Percentiles rank a stretch among this genome's conserved stretches.
These are phyloP conservation scores for Leistus spinibarbis DNA, from an alignment of 2,888 invertebrate species.

Conservation along the genomic window DNA sequence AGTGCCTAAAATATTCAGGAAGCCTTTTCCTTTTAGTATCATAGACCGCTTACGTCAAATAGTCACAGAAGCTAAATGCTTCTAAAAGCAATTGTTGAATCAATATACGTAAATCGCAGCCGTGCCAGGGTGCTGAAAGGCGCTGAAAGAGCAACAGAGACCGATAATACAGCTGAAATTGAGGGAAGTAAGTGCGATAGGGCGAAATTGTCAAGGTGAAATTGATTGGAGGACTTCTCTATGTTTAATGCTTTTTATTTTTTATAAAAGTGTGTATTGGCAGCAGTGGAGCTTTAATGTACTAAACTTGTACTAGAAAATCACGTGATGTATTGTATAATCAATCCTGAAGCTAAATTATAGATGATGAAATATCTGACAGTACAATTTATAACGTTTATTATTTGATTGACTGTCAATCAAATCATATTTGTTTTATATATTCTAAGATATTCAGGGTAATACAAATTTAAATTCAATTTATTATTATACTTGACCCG, in stretches of 20 bases:
- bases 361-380: not conserved
- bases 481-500: no score
- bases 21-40: not conserved
- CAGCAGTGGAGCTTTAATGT: not conserved
- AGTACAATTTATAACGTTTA: no score
- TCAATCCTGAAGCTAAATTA: not conserved
- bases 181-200: not conserved
- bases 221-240: not conserved
- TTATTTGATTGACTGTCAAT: not conserved
- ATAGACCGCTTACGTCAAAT: slow-evolving; percentile 3
- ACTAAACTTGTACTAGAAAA: not conserved
- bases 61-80: slow-evolving; percentile 2
- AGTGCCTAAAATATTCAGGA: not conserved
- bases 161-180: not conserved
- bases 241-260: not conserved
- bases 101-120: slow-evolving; percentile 13
- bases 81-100: slow-evolving; percentile 12
- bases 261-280: not conserved
- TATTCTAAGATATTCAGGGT: no score
- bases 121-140: not conserved
- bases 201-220: not conserved
- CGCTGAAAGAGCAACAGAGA: not conserved
- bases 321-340: not conserved
- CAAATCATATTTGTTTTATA: no score
- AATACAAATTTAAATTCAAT: no score